phyloP scores from a whole-genome alignment of 2,888 invertebrate species.

The Eubasilissa splendida region DNA sequence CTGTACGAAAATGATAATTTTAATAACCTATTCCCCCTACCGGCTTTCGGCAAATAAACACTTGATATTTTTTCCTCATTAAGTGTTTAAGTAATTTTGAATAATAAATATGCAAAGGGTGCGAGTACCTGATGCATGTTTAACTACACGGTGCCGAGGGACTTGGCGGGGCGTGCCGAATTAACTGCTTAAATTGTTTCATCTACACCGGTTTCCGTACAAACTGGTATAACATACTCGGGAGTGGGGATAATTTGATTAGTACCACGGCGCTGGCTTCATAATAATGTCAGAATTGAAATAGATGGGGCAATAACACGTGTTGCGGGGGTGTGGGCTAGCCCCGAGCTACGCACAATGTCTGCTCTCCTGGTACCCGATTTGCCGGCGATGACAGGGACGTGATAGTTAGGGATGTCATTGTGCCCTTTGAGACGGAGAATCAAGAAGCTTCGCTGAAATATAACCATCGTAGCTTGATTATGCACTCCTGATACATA shows the following conservation, averaged over 20 bases:
- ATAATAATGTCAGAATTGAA: slow-evolving; percentile 58
- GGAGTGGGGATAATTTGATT: slow-evolving; percentile 56
- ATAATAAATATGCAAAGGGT: slow-evolving; percentile 13
- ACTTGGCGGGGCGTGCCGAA: slow-evolving; percentile 42
- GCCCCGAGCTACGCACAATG: slow-evolving; percentile 31
- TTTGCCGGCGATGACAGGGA: slow-evolving; percentile 43
- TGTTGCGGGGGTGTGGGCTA: slow-evolving; percentile 25
- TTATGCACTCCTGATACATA: slow-evolving; percentile 5
- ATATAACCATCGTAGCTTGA: not conserved
- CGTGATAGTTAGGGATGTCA: slow-evolving; percentile 45
- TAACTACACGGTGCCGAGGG: slow-evolving; percentile 13
- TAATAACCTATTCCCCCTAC: slow-evolving; percentile 10
- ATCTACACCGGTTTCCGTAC: slow-evolving; percentile 52
- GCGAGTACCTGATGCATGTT: slow-evolving; percentile 24
- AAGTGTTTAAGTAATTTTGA: slow-evolving; percentile 25
- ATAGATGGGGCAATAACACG: slow-evolving; percentile 57
- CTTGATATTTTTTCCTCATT: slow-evolving; percentile 18
- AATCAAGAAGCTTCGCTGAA: not conserved
- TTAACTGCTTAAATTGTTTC: slow-evolving; percentile 54
- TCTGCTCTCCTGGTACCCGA: slow-evolving; percentile 40
- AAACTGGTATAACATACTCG: slow-evolving; percentile 30
- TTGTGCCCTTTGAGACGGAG: slow-evolving; percentile 15
- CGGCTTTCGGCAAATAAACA: not conserved
- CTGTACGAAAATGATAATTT: slow-evolving; percentile 10
- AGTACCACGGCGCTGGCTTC: slow-evolving; percentile 55